Evolutionary conservation across 2,113 vertebrate species (phyloP).

Genomic region (Elephas maximus): DNA sequence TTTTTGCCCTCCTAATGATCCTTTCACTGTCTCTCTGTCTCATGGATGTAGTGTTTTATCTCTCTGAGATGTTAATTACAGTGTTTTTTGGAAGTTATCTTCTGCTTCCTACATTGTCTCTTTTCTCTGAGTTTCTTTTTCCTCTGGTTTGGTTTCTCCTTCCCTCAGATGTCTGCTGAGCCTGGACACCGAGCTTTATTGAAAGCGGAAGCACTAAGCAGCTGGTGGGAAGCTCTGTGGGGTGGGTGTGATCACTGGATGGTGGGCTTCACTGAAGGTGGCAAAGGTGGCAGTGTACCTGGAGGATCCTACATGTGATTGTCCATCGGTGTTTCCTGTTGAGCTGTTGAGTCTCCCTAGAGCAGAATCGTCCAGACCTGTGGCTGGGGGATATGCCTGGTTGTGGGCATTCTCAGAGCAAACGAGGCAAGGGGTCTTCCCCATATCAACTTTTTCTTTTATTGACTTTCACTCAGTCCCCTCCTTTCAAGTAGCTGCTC

Average conservation of each 20-base stretch:
- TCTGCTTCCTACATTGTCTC: conserved; percentile 1
- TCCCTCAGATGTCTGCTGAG: background rate
- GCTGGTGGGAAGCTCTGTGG: background rate
- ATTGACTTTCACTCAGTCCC: background rate
- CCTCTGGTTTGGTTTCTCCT: background rate
- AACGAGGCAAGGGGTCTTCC: background rate
- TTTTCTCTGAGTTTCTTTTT: conserved; percentile 10
- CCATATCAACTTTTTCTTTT: background rate
- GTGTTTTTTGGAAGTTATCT: background rate
- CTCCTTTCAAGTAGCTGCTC: background rate
- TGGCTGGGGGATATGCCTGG: background rate
- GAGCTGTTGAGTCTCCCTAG: background rate
- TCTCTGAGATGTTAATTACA: background rate
- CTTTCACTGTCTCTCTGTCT: background rate
- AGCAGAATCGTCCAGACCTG: background rate
- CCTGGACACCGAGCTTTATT: background rate
- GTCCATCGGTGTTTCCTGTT: background rate
- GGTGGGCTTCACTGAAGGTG: background rate
- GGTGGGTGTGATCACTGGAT: background rate
- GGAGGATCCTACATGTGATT: background rate
- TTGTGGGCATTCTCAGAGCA: background rate
- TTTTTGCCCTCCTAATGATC: background rate
- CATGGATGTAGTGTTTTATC: background rate
- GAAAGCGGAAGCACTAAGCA: background rate
- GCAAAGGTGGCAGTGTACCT: background rate